Percentiles rank a stretch among this genome's conserved stretches.
Conservation (phyloP, 2,113 vertebrate genomes). For the Apteryx mantelli region DNA sequence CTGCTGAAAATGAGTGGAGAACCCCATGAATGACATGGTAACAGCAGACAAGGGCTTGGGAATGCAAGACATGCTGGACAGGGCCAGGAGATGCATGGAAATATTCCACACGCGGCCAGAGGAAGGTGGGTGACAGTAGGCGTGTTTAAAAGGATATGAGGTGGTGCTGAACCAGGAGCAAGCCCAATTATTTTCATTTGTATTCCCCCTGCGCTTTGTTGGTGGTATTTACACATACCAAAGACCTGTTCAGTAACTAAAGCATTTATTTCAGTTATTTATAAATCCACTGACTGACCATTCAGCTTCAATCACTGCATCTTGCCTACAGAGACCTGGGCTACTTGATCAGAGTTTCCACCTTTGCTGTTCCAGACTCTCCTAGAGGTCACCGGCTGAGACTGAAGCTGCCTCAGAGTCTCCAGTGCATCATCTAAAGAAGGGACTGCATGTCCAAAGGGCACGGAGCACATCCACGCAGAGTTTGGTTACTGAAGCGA, state of each 20-base stretch:
- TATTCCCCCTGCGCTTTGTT: accelerated
- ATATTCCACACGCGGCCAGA: neutral
- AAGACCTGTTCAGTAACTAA: constrained; percentile 40
- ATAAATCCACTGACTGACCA: neutral
- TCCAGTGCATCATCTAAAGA: accelerated
- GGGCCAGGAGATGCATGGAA: neutral
- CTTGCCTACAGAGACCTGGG: neutral
- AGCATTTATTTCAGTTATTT: constrained; percentile 60
- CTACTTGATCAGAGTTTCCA: neutral
- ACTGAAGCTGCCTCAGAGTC: neutral
- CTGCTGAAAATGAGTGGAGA: neutral
- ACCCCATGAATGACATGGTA: neutral
- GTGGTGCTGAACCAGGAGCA: neutral
- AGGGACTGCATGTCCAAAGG: neutral
- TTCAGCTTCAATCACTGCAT: constrained; percentile 3
- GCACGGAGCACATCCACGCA: neutral
- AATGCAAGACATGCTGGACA: neutral
- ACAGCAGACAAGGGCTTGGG: neutral
- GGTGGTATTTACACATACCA: constrained; percentile 36
- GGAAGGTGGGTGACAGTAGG: neutral
- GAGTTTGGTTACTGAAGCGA: constrained; percentile 17
- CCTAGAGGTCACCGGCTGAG: neutral
- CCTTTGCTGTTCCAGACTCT: neutral
- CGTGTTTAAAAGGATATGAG: neutral
- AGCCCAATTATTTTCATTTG: neutral